Evolutionary conservation across 2,113 vertebrate genomes (phyloP).

Genomic region (Dicerorhinus sumatrensis): DNA sequence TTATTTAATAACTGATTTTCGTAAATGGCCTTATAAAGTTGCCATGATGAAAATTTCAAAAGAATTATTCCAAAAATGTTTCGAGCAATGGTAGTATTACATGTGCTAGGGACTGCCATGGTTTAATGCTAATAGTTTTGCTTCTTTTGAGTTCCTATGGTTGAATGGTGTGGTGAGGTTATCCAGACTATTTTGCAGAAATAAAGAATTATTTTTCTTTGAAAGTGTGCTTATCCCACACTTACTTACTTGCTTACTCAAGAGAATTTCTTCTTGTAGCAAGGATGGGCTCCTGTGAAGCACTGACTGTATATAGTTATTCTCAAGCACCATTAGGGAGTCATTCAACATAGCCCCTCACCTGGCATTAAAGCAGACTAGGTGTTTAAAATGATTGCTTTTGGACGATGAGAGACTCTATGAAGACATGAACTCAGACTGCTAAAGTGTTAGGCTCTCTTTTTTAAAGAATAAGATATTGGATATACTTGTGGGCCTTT

Average conservation of each 20-base stretch:
- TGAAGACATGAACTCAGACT: neutral
- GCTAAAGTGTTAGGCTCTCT: neutral
- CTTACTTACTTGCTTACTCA: slow-evolving; percentile 45
- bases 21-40: neutral
- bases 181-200: slow-evolving; percentile 10
- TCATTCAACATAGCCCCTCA: neutral
- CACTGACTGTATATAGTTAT: neutral
- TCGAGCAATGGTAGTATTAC: neutral
- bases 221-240: neutral
- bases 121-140: slow-evolving; percentile 10
- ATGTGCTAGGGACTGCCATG: neutral
- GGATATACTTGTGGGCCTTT: neutral
- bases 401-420: neutral
- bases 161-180: slow-evolving; percentile 8
- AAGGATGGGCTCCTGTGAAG: slow-evolving; percentile 10
- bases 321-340: neutral
- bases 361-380: neutral
- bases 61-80: slow-evolving; percentile 35
- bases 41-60: neutral
- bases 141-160: neutral
- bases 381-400: slow-evolving; percentile 30
- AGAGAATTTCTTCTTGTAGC: slow-evolving; percentile 2
- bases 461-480: neutral
- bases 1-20: slow-evolving; percentile 38
- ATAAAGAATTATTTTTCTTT: slow-evolving; percentile 51